Percentiles rank a stretch among this genome's conserved stretches.
Evolutionary conservation across 2,888 invertebrate species (phyloP).

Genomic region (Drosophila pseudotalamancana): DNA sequence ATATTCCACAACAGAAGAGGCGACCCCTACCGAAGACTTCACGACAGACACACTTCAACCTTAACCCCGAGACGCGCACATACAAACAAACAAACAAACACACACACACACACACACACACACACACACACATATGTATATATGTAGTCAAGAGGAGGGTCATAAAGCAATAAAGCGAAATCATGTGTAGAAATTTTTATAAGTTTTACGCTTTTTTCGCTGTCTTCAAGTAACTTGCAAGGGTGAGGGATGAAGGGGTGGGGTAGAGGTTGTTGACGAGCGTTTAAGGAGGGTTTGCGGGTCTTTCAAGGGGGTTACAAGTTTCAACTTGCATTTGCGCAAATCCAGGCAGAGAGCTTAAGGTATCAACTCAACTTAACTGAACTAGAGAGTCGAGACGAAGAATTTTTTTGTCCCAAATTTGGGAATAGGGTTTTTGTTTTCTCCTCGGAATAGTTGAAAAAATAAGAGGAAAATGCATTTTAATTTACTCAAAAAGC

Average conservation of each 20-base stretch:
- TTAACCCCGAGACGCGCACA: background rate
- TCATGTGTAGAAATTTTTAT: constrained; percentile 84
- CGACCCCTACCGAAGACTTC: background rate
- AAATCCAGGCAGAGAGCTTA: constrained; percentile 58
- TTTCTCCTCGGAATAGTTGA: no score
- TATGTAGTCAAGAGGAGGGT: constrained; percentile 37
- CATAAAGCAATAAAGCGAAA: constrained; percentile 84
- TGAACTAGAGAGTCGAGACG: constrained; percentile 19
- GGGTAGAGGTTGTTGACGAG: background rate
- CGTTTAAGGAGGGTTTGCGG: background rate
- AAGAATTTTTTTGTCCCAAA: constrained; percentile 38
- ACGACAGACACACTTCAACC: background rate
- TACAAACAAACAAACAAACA: background rate
- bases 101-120: background rate
- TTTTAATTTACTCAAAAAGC: no score
- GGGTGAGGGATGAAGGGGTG: background rate
- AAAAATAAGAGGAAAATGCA: no score
- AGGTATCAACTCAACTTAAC: constrained; percentile 53
- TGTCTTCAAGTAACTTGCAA: constrained; percentile 35
- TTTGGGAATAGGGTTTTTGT: no score
- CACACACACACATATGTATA: constrained; percentile 21
- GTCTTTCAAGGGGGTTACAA: constrained; percentile 6
- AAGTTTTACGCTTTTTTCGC: constrained; percentile 56
- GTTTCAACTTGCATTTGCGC: constrained; percentile 54
- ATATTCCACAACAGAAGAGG: background rate